Evolutionary conservation across 2,888 invertebrate genomes (phyloP).

Genomic region (Drosophila paranaensis): DNA sequence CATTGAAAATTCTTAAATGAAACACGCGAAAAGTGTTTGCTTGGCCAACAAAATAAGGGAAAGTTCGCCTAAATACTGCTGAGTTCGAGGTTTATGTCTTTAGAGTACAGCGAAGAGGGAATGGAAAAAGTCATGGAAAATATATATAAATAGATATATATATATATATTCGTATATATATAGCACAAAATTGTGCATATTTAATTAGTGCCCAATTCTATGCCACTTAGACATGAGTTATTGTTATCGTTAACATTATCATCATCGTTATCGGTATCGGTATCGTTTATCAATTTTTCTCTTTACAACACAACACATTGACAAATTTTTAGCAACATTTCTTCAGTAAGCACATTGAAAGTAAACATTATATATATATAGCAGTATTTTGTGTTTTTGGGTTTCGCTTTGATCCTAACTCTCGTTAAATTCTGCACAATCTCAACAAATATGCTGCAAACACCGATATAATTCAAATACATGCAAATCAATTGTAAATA

Average conservation of each 20-base stretch:
- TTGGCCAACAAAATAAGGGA: slow-evolving; percentile 25
- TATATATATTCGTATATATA: slow-evolving; percentile 3
- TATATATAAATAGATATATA: neutral
- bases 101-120: neutral
- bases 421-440: slow-evolving; percentile 14
- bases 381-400: neutral
- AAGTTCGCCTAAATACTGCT: slow-evolving; percentile 41
- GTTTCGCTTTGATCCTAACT: slow-evolving; percentile 6
- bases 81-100: neutral
- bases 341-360: slow-evolving; percentile 49
- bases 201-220: slow-evolving; percentile 63
- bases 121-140: slow-evolving; percentile 12
- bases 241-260: slow-evolving; percentile 47
- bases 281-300: slow-evolving; percentile 34
- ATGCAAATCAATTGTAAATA: slow-evolving; percentile 44
- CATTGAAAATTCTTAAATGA: slow-evolving; percentile 29
- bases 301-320: slow-evolving; percentile 56
- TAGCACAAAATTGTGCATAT: slow-evolving; percentile 71
- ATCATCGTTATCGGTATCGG: slow-evolving; percentile 28
- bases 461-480: slow-evolving; percentile 40
- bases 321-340: slow-evolving; percentile 44
- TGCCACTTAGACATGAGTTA: slow-evolving; percentile 52
- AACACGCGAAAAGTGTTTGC: slow-evolving; percentile 19
- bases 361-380: slow-evolving; percentile 23
- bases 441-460: slow-evolving; percentile 44